Base-by-base conservation (phyloP, 23 tunicate genomes). In the Botrylloides violaceus region DNA sequence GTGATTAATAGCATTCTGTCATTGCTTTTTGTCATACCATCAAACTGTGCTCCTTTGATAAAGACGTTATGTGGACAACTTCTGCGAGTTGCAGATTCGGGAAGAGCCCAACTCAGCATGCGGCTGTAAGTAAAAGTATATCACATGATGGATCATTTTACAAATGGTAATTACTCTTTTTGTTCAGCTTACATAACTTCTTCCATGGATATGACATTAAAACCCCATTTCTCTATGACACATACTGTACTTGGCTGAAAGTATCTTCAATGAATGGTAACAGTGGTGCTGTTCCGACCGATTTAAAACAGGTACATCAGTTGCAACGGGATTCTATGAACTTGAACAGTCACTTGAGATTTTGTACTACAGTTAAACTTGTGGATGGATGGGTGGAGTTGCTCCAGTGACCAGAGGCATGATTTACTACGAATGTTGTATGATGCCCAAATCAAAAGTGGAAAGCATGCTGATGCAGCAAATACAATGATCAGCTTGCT, bases 121-220 rank as follows among this genome's bases (percentile, higher is more conserved):
- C 80, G 76, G 59, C 58, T 83, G 96, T 88, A 66, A 76, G 95
- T 84, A n/a, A n/a, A n/a, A n/a, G n/a, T n/a, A n/a, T n/a, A n/a
- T n/a, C n/a, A n/a, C n/a, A n/a, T 60, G 22, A 1, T 15, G 15
- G 28, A 71, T 48, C 0, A 18, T 12, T 55, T 48, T 71, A 6
- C 0, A n/a, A n/a, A n/a, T n/a, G n/a, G n/a, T n/a, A n/a, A n/a
- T n/a, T n/a, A n/a, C n/a, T n/a, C 18, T 27, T 75, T 27, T 75
- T 53, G 65, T 60, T 37, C 71, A 88, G 96, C 32, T 62, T 88
- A 37, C 87, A 88, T 32, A 88, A 81, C 33, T 66, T 88, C 58
- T 88, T 88, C 65, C 87, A 81, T 57, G 96, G 96, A 19, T 88
- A 88, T 47, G 83, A 71, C 22, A 72, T 64, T 4, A 77, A 81